Base-by-base conservation (phyloP, 1,140 invertebrate genomes). In the Propsilocerus akamusi region DNA sequence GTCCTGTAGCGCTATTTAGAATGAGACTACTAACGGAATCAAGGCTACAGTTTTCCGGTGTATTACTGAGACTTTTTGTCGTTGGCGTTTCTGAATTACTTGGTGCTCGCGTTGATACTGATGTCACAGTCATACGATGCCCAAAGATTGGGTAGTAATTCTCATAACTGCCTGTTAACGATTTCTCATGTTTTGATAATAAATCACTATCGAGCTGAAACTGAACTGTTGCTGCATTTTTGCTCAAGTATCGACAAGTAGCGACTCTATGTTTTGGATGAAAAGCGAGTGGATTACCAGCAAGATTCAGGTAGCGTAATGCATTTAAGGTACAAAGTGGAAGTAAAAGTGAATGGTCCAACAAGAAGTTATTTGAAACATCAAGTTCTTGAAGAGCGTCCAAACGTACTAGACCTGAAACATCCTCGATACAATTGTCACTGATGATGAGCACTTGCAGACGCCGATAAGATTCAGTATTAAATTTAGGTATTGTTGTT, bases 231-330 rank as follows among this genome's bases (percentile, higher is more conserved):
- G 66, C 60, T 23, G 72, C 64, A 53, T 71, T 72, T 51, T 68
- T 66, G 60, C 77, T 71, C 8, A 81, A 60, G 62, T 75, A 72
- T 55, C 68, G 67, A 2, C 71, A 68, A 3, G 72, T 71, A 4
- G 69, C 57, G 51, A 64, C 53, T 34, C 77, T 66, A 61, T 80
- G 75, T 26, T 71, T 66, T 0, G 69, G 66, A 63, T 77, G 70
- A 59, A 71, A 78, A 25, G 68, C 66, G 7, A 81, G 54, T 3
- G 78, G 76, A 67, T 80, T 81, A 3, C 73, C 73, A 51, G 69
- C 61, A 8, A 81, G 57, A 50, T 69, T 72, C 7, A 81, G 49
- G 57, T 63, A 71, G 32, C 71, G 61, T 2, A 81, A 60, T 2
- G 68, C 63, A 7, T 70, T 59, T 52, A 80, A 64, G 32, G 67